Evolutionary conservation across 2,113 vertebrate species (phyloP).

Genomic region (Monopterus albus): DNA sequence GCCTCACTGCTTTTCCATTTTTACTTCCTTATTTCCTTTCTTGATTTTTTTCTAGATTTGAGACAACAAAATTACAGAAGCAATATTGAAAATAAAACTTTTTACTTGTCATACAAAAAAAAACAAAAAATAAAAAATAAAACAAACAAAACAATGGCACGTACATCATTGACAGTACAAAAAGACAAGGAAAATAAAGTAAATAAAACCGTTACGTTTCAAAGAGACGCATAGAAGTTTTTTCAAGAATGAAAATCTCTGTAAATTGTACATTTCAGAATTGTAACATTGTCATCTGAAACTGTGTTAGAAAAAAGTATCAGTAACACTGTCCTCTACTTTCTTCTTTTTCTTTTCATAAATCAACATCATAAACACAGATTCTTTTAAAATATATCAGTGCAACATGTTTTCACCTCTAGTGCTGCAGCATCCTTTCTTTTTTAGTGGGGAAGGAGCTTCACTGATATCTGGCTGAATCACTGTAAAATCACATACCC

Average conservation of each 20-base stretch:
- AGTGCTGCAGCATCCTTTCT: constrained; percentile 93
- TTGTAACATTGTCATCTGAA: constrained; percentile 65
- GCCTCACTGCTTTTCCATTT: constrained; percentile 65
- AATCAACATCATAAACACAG: constrained; percentile 79
- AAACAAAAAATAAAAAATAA: constrained; percentile 36
- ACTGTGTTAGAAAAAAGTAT: constrained; percentile 62
- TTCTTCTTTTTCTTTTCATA: constrained; percentile 44
- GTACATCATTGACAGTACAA: constrained; percentile 74
- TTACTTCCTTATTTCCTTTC: constrained; percentile 42
- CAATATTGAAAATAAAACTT: constrained; percentile 70
- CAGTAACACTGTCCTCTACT: constrained; percentile 60
- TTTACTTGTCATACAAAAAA: constrained; percentile 63
- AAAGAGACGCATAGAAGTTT: constrained; percentile 66
- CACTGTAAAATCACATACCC: not conserved
- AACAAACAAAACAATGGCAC: constrained; percentile 55
- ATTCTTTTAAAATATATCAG: constrained; percentile 80
- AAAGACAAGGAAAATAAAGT: constrained; percentile 74
- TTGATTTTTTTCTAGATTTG: constrained; percentile 48
- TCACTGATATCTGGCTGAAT: not conserved
- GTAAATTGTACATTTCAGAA: constrained; percentile 75
- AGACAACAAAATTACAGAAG: constrained; percentile 77
- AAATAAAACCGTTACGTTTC: constrained; percentile 71
- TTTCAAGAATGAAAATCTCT: constrained; percentile 74
- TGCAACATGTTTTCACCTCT: constrained; percentile 84
- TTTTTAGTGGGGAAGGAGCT: constrained; percentile 58